Evolutionary conservation across 2,797 vertebrate genomes (phyloP), one percentile per base, ranked within the genome.

Genomic region (Melopsittacus undulatus): DNA sequence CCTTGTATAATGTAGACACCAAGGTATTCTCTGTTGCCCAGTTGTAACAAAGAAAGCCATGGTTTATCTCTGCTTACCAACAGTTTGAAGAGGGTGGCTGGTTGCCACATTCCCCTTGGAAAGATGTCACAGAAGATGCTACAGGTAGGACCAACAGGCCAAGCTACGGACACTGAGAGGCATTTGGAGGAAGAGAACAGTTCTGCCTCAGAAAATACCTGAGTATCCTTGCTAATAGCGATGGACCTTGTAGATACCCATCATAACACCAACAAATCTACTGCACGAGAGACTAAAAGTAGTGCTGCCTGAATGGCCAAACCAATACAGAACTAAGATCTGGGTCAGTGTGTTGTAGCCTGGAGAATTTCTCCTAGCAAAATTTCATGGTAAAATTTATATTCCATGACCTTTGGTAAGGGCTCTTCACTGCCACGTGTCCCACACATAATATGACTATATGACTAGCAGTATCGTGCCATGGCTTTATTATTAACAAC

Each of bases 1-100:
- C 77, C n/a, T n/a, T n/a, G 21, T 9, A 2, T 2, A 43, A 29
- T 0, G 6, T 0, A 24, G 24, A 20, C 34, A 43, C 3, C 3
- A 16, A 51, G 56, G 17, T 52, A 2, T 36, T 68, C 49, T 49
- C 68, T 22, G 20, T 72, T 30, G 16, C 20, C 5, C 56, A 1
- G 0, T 2, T 17, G 6, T 36, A 66, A 59, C 4, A 3, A 29
- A 72, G 69, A 64, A 88, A 90, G 57, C 22, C 17, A 4, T 0
- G 16, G 43, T 57, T 89, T 40, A 61, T 26, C 46, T 56, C 40
- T 40, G 61, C 45, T 45, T 13, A 42, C 12, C 52, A 15, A 13
- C 23, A 22, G 26, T 12, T 46, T 1, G 3, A 43, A 48, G 63
- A 2, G 1, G 13, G 30, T 22, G 38, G n/a, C 38, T 51, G 66